A percentile compares a stretch with the other conserved stretches of the same genome.
These are phyloP conservation scores for Numida meleagris DNA, from an alignment of 2,113 vertebrate genomes.

Conservation along the genomic window DNA sequence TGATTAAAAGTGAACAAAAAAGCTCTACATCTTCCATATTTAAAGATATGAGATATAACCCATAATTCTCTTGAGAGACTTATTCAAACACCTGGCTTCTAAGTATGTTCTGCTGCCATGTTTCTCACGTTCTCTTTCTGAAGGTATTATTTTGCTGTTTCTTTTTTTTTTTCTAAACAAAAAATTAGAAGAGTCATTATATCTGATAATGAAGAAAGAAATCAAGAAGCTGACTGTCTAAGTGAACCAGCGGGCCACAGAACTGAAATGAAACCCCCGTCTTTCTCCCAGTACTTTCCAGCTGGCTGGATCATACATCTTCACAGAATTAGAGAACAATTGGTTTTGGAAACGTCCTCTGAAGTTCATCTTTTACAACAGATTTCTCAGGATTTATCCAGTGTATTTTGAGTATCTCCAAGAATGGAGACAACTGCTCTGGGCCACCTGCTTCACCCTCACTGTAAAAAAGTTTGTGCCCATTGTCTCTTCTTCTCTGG, in stretches of 20 bases:
- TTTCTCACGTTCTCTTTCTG: not conserved
- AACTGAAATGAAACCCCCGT: not conserved
- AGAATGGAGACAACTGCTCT: not conserved
- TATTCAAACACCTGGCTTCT: not conserved
- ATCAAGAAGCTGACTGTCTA: not conserved
- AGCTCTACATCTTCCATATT: not conserved
- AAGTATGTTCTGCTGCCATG: accelerated
- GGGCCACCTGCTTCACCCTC: not conserved
- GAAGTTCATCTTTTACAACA: not conserved
- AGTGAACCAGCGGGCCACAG: not conserved
- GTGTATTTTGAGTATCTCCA: not conserved
- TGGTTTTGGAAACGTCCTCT: not conserved
- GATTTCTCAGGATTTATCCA: not conserved
- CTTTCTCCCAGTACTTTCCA: not conserved
- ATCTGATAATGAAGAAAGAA: not conserved
- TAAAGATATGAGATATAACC: not conserved
- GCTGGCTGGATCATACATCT: not conserved
- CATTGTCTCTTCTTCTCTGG: not conserved
- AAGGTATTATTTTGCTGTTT: not conserved
- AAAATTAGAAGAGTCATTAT: not conserved
- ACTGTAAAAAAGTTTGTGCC: not conserved
- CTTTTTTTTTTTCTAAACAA: not conserved
- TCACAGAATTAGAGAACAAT: not conserved
- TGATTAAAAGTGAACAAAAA: not conserved
- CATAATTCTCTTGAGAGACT: not conserved